These are phyloP conservation scores for Gymnodraco acuticeps DNA, from an alignment of 2,797 vertebrate species.

Conservation along the genomic window DNA sequence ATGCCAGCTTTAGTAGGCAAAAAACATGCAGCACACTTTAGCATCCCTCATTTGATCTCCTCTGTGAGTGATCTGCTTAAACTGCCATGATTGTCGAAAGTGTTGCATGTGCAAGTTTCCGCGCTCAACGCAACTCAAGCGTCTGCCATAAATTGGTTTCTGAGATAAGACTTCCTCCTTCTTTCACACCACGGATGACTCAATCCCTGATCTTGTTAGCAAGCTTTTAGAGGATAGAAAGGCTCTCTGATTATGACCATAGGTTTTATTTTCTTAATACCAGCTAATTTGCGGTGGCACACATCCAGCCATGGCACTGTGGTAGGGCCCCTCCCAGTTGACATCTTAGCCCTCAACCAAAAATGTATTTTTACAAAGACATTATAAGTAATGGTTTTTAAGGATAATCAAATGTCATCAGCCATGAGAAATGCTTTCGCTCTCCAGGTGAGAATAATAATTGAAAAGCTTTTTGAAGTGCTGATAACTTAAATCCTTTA, in stretches of 20 bases:
- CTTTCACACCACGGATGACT: conserved; percentile 53
- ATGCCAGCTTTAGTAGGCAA: conserved; percentile 5
- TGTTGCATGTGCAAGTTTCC: conserved; percentile 51
- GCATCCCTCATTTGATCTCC: conserved; percentile 26
- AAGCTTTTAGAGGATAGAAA: conserved; percentile 61
- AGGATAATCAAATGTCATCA: conserved; percentile 63
- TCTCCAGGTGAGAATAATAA: conserved; percentile 44
- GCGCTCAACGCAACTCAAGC: conserved; percentile 40
- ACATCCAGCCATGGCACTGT: too few relatives aligned
- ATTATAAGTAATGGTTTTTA: conserved; percentile 34
- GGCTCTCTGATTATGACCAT: conserved; percentile 20
- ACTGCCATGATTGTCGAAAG: conserved; percentile 59
- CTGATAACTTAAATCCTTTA: conserved; percentile 49
- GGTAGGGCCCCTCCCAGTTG: too few relatives aligned
- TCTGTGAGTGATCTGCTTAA: conserved; percentile 26
- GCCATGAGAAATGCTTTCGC: conserved; percentile 60
- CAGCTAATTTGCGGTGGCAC: conserved; percentile 26
- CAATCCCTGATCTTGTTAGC: conserved; percentile 63
- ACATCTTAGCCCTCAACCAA: too few relatives aligned
- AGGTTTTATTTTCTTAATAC: conserved; percentile 46
- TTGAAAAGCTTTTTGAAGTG: conserved; percentile 41
- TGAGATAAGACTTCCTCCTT: conserved; percentile 61
- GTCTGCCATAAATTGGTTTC: conserved; percentile 71
- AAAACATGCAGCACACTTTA: not conserved
- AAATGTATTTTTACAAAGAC: too few relatives aligned